Evolutionary conservation across 2,113 vertebrate species (phyloP).

Genomic region (Seriola quinqueradiata): DNA sequence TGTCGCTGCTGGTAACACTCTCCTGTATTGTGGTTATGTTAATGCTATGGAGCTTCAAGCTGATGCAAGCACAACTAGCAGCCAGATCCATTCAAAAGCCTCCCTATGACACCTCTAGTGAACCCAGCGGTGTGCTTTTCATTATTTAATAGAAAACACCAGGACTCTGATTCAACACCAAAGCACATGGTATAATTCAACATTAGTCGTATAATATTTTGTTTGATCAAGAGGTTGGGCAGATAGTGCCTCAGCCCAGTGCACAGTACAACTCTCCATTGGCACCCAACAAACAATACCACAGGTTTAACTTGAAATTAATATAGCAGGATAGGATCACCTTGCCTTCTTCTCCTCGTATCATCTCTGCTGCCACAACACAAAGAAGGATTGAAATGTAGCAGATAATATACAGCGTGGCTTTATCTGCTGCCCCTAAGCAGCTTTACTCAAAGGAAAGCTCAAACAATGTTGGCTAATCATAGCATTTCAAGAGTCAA

Average conservation of each 20-base stretch:
- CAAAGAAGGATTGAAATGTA: constrained; percentile 75
- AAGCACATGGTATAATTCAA: constrained; percentile 41
- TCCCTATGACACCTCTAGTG: constrained; percentile 43
- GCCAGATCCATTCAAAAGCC: constrained; percentile 56
- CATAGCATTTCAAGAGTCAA: constrained; percentile 70
- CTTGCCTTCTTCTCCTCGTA: constrained; percentile 52
- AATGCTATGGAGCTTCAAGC: constrained; percentile 43
- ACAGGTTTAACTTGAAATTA: constrained; percentile 62
- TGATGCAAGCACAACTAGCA: constrained; percentile 49
- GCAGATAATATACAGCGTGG: constrained; percentile 71
- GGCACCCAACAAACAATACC: constrained; percentile 41
- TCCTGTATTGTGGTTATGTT: constrained; percentile 34
- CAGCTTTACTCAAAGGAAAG: constrained; percentile 78
- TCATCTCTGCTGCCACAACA: constrained; percentile 64
- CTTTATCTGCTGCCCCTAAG: constrained; percentile 78
- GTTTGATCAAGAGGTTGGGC: constrained; percentile 54
- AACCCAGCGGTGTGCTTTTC: constrained; percentile 43
- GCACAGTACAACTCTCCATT: constrained; percentile 36
- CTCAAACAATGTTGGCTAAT: constrained; percentile 78
- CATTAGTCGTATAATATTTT: constrained; percentile 47
- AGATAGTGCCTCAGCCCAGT: constrained; percentile 25
- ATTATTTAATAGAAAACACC: constrained; percentile 57
- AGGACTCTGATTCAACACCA: constrained; percentile 54
- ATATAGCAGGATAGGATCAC: constrained; percentile 63
- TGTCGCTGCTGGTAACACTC: background rate